Conservation (phyloP, 2,113 vertebrate genomes). For the Ageneiosus marmoratus region DNA sequence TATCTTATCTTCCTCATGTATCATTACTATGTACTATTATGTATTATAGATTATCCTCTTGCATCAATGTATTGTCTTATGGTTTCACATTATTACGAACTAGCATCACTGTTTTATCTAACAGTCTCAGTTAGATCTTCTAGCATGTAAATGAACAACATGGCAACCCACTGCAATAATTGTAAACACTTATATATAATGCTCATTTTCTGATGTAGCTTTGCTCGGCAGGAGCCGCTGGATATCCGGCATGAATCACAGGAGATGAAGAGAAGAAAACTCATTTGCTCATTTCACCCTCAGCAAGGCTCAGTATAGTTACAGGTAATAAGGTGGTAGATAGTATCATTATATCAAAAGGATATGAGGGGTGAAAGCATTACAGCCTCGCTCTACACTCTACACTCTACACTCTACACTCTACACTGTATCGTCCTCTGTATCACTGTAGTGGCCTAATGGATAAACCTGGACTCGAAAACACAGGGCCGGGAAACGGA, state of each 20-base stretch:
- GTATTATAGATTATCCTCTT: neutral
- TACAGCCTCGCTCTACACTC: slow-evolving; percentile 26
- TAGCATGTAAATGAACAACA: neutral
- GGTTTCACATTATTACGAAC: neutral
- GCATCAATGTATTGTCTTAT: neutral
- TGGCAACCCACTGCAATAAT: neutral
- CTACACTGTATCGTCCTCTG: slow-evolving; percentile 41
- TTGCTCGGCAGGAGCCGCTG: neutral
- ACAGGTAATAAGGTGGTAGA: slow-evolving; percentile 47
- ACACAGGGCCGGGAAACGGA: slow-evolving; percentile 24
- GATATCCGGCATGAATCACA: slow-evolving; percentile 20
- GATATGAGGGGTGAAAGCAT: slow-evolving; percentile 51
- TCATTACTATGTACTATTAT: too few species aligned
- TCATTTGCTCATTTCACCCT: slow-evolving; percentile 39
- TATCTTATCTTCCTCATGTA: too few species aligned
- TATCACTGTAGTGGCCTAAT: slow-evolving; percentile 48
- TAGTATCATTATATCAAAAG: slow-evolving; percentile 48
- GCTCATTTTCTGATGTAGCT: neutral
- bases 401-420: too few species aligned
- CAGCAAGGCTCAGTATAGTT: slow-evolving; percentile 25
- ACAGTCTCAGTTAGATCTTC: neutral
- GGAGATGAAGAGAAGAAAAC: slow-evolving; percentile 26
- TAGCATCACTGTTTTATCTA: neutral
- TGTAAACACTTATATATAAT: neutral
- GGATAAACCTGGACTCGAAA: slow-evolving; percentile 34